Percentiles rank a stretch among this genome's conserved stretches.
Evolutionary conservation across 2,113 vertebrate genomes (phyloP).

Genomic region (Argyrosomus japonicus): DNA sequence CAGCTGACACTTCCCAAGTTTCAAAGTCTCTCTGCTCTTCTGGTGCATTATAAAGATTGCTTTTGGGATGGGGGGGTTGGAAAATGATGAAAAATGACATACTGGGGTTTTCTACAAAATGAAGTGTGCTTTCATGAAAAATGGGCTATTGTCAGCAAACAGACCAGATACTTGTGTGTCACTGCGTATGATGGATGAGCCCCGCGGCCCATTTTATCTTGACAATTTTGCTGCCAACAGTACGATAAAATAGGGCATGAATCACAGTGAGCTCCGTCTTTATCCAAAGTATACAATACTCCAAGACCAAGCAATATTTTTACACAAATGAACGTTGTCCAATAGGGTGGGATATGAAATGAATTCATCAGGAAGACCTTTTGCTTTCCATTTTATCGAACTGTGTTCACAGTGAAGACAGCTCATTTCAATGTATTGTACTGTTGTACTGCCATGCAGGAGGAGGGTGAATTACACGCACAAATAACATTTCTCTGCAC

Average conservation of each 20-base stretch:
- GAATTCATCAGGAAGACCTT: background rate
- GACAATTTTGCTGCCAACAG: constrained; percentile 36
- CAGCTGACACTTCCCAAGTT: background rate
- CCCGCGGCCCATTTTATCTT: constrained; percentile 32
- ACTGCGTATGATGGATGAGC: constrained; percentile 62
- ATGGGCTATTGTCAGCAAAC: constrained; percentile 61
- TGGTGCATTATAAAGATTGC: constrained; percentile 46
- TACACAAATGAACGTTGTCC: background rate
- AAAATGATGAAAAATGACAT: constrained; percentile 56
- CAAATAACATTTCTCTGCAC: background rate
- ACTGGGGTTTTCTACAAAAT: constrained; percentile 43
- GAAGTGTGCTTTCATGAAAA: constrained; percentile 53
- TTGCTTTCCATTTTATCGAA: background rate
- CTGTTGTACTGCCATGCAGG: background rate
- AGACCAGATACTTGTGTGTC: constrained; percentile 53
- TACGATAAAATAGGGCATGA: constrained; percentile 37
- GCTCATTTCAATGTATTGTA: background rate
- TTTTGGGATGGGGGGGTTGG: constrained; percentile 12
- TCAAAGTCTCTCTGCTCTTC: background rate
- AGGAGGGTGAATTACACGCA: background rate
- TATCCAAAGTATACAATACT: background rate
- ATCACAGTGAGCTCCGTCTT: constrained; percentile 26
- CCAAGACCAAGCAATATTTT: background rate
- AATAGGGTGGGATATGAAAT: background rate
- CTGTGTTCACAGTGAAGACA: background rate